Evolutionary conservation across 2,113 vertebrate species (phyloP), one percentile per base, ranked within the genome.

Genomic region (Apodemus speciosus): DNA sequence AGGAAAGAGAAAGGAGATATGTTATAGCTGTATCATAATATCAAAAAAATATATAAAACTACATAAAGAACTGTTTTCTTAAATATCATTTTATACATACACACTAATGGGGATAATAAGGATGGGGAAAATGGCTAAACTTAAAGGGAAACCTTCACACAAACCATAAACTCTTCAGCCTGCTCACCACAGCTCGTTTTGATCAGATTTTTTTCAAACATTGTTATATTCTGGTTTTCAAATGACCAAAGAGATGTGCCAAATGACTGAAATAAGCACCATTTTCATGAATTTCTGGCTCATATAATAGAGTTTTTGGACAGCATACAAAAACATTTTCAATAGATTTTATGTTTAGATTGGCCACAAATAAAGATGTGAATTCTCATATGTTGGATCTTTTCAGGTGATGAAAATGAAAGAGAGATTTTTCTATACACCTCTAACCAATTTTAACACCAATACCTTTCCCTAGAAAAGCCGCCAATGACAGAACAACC

Each of bases 151-250:
- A 4, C 3, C 30, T 76, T 66, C 21, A 71, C 40, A 11, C 2
- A 66, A 62, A 66, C 38, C 9, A 49, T 76, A 32, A 80, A 27
- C 60, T 66, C 58, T 92, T 91, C 68, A 76, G 64, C 62, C 0
- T 68, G 7, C 66, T 95, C 35, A 62, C 16, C 20, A 38, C 1
- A 43, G 16, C 2, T 60, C 46, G 88, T 95, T 71, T 40, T n/a
- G 73, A 69, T 58, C 7, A 58, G 2, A 23, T 81, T 56, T 87
- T 87, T 4, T 49, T 46, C 32, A 85, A 86, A 60, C 9, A 25
- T 89, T 46, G 43, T 46, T 91, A 83, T 94, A 92, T 92, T 86
- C 72, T 89, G 66, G 4, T 89, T 95, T 92, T 68, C 89, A 73
- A 87, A 58, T 88, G 43, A 80, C 35, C 76, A 71, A 35, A 13